phyloP scores from a whole-genome alignment of 35 echinoderm and acorn worm species.

The Nesometra sesokonis region DNA sequence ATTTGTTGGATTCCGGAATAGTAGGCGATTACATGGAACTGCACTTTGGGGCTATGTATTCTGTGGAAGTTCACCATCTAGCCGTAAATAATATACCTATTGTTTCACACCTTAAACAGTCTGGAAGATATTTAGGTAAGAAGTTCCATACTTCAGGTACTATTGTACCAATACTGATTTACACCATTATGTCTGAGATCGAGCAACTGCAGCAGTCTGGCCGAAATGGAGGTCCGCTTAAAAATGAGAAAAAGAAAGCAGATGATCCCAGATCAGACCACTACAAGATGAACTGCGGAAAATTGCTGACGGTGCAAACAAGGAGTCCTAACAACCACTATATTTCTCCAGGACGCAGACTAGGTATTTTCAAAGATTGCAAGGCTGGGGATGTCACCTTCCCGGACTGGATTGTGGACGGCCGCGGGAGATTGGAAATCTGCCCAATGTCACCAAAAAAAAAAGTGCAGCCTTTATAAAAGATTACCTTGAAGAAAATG shows the following conservation, averaged over 20 bases:
- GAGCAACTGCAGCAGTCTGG: neutral
- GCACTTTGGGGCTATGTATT: no score
- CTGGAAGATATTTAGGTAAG: no score
- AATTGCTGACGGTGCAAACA: neutral
- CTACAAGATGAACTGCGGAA: neutral
- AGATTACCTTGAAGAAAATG: constrained; percentile 13
- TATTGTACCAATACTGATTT: no score
- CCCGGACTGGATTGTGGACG: neutral
- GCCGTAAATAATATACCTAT: no score
- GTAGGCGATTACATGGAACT: no score
- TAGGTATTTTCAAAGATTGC: neutral
- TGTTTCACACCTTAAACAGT: no score
- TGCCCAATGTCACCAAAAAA: neutral
- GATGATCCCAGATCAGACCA: neutral
- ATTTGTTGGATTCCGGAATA: no score
- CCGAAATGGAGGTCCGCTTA: neutral
- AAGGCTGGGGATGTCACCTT: neutral
- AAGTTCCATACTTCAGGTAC: no score
- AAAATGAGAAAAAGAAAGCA: neutral
- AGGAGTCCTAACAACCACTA: neutral
- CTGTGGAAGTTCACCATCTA: no score
- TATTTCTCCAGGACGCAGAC: neutral
- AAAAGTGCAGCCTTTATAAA: neutral
- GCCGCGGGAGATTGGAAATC: neutral
- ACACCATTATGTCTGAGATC: neutral